These are phyloP conservation scores for Bombus waltoni DNA, from an alignment of 1,140 invertebrate species.

Conservation along the genomic window DNA sequence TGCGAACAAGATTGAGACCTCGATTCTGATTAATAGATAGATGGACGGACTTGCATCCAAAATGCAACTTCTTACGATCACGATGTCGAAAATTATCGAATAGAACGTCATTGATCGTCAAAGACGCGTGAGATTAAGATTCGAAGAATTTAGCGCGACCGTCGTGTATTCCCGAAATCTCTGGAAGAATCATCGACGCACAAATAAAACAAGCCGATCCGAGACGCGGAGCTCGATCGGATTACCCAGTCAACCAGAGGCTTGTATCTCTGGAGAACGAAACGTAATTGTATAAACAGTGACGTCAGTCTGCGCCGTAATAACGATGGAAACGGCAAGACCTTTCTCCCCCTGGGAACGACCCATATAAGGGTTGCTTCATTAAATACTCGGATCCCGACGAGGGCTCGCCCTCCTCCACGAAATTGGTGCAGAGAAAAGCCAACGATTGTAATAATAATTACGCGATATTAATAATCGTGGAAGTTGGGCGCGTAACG, in stretches of 20 bases:
- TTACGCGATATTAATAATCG: slow-evolving; percentile 66
- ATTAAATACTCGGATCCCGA: slow-evolving; percentile 65
- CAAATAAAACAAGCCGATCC: neutral
- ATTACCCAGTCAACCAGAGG: slow-evolving; percentile 40
- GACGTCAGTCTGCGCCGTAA: slow-evolving; percentile 59
- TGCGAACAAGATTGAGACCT: accelerated
- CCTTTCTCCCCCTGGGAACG: slow-evolving; percentile 48
- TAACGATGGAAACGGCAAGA: slow-evolving; percentile 60
- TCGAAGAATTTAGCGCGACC: neutral
- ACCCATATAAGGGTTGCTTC: slow-evolving; percentile 67
- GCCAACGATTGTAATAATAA: slow-evolving; percentile 67
- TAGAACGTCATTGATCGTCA: too few relatives aligned
- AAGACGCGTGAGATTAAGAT: too few relatives aligned
- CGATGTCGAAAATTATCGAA: too few relatives aligned
- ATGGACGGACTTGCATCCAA: too few relatives aligned
- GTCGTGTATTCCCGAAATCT: neutral
- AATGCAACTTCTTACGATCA: too few relatives aligned
- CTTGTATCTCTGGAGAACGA: slow-evolving; percentile 43
- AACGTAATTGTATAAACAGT: slow-evolving; percentile 69
- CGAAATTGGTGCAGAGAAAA: slow-evolving; percentile 51
- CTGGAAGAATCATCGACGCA: neutral
- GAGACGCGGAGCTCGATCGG: neutral
- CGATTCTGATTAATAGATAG: too few relatives aligned
- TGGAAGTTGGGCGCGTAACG: slow-evolving; percentile 52
- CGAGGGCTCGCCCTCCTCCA: slow-evolving; percentile 33